These are phyloP conservation scores for Sebastes steindachneri DNA, from an alignment of 2,797 vertebrate species.

Conservation along the genomic window DNA sequence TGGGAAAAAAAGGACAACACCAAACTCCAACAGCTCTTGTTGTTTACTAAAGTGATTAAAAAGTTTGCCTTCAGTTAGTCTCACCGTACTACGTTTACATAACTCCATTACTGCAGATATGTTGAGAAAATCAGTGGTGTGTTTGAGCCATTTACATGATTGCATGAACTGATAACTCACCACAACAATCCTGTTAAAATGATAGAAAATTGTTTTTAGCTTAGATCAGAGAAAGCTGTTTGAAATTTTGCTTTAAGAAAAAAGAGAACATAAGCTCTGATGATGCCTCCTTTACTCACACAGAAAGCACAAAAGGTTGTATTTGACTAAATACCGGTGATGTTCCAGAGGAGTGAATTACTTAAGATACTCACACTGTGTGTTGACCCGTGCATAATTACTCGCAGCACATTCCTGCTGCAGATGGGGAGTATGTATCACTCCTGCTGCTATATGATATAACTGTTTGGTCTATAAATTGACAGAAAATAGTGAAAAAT, in stretches of 20 bases:
- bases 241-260: background rate
- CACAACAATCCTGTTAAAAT: background rate
- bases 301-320: background rate
- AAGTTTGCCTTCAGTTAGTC: background rate
- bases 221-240: background rate
- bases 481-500: background rate
- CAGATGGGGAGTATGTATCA: background rate
- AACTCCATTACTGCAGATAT: background rate
- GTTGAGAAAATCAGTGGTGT: background rate
- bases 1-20: background rate
- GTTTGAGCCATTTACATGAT: background rate
- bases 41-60: background rate
- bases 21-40: background rate
- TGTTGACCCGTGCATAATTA: background rate
- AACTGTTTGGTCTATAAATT: background rate
- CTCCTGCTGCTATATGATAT: background rate
- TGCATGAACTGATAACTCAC: background rate
- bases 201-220: background rate
- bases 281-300: background rate
- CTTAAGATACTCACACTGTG: background rate
- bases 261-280: background rate
- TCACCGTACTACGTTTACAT: background rate
- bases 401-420: background rate
- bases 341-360: constrained; percentile 17
- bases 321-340: background rate